These are phyloP conservation scores for Berghia stephanieae DNA, from an alignment of 1,140 invertebrate species.

Conservation along the genomic window DNA sequence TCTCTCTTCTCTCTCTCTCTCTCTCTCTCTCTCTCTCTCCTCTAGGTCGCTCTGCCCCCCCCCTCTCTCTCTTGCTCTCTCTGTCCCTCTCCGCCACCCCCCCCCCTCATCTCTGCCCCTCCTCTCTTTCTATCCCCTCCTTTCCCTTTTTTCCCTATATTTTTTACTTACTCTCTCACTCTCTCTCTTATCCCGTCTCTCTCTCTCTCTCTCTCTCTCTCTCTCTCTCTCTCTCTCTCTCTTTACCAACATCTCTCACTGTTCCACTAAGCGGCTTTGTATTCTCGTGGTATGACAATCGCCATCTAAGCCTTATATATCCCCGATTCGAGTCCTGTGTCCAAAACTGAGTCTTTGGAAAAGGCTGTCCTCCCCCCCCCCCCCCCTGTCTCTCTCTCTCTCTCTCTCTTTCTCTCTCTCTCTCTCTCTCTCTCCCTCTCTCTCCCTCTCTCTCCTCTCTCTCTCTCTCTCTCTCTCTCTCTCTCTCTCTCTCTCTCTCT, in stretches of 20 bases:
- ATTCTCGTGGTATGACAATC: background rate
- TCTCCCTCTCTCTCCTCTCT: background rate
- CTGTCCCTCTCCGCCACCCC: too few relatives aligned
- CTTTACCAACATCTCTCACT: background rate
- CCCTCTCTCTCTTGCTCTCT: too few relatives aligned
- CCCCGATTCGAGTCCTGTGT: background rate
- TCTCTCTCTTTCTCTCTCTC: background rate
- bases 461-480: background rate
- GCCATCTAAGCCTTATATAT: background rate
- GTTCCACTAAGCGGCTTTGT: slow-evolving; percentile 1
- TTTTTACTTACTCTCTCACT: too few relatives aligned
- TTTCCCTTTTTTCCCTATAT: too few relatives aligned
- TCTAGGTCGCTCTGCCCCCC: too few relatives aligned
- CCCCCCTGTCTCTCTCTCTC: background rate
- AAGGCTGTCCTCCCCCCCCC: background rate
- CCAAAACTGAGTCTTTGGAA: background rate
- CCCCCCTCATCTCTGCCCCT: too few relatives aligned
- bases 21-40: too few relatives aligned
- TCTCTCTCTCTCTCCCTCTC: background rate
- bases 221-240: slow-evolving; percentile 11
- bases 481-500: background rate
- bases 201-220: background rate
- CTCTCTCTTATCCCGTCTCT: background rate
- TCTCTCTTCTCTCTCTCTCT: too few relatives aligned
- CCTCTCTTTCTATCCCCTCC: too few relatives aligned